Evolutionary conservation across 2,797 vertebrate genomes (phyloP).

Genomic region (Peromyscus attwateri): DNA sequence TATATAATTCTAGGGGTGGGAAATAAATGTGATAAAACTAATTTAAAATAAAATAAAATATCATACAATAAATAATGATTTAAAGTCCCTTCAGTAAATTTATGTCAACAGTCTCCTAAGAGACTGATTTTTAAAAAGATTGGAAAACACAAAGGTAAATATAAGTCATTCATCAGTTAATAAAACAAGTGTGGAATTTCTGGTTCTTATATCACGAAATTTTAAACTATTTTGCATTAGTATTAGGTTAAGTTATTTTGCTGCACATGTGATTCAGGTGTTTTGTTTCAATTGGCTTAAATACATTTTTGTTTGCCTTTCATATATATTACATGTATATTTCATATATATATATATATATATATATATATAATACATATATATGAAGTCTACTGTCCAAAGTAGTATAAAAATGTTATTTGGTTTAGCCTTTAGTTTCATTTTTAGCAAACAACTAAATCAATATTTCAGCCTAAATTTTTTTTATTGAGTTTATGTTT

Average conservation of each 20-base stretch:
- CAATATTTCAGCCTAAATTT: background rate
- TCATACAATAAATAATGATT: slow-evolving; percentile 62
- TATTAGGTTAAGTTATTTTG: background rate
- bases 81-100: slow-evolving; percentile 29
- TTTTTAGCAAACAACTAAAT: background rate
- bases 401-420: background rate
- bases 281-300: background rate
- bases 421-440: background rate
- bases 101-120: background rate
- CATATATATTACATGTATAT: background rate
- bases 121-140: slow-evolving; percentile 65
- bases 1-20: background rate
- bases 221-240: slow-evolving; percentile 57
- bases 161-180: slow-evolving; percentile 71
- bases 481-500: background rate
- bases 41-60: slow-evolving; percentile 69
- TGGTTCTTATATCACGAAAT: background rate
- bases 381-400: background rate
- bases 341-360: background rate
- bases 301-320: background rate
- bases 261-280: background rate
- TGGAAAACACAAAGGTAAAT: slow-evolving; percentile 65
- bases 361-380: background rate
- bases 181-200: background rate
- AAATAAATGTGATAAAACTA: slow-evolving; percentile 34